Evolutionary conservation across 2,797 vertebrate species (phyloP).

Genomic region (Dallia pectoralis): DNA sequence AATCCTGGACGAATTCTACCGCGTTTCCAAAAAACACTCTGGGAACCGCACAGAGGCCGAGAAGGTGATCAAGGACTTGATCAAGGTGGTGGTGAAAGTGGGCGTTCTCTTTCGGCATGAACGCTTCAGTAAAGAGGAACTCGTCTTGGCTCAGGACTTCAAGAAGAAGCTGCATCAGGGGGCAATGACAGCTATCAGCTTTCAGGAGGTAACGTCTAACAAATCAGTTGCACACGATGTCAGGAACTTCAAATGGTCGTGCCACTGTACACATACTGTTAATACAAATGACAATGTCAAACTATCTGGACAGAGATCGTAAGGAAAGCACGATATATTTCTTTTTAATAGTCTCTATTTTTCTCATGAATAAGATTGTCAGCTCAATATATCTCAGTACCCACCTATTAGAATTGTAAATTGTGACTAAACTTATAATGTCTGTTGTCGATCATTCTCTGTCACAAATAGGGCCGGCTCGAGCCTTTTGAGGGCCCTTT

Average conservation of each 20-base stretch:
- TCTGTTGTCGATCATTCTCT: background rate
- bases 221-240: background rate
- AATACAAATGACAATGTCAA: background rate
- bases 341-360: background rate
- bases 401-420: background rate
- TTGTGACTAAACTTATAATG: background rate
- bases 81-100: slow-evolving; percentile 78
- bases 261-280: background rate
- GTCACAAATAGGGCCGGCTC: background rate
- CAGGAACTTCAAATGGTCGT: background rate
- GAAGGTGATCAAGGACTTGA: slow-evolving; percentile 58
- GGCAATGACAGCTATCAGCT: slow-evolving; percentile 78
- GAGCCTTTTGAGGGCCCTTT: too few species aligned
- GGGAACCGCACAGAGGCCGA: slow-evolving; percentile 69
- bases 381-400: background rate
- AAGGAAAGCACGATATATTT: background rate
- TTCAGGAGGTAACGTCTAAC: slow-evolving; percentile 57
- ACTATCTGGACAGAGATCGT: background rate
- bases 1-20: slow-evolving; percentile 78
- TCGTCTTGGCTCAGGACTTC: slow-evolving; percentile 65
- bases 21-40: slow-evolving; percentile 72
- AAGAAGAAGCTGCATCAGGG: slow-evolving; percentile 72
- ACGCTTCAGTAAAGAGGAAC: slow-evolving; percentile 63
- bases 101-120: slow-evolving; percentile 70
- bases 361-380: too few species aligned